These are phyloP conservation scores for Pantala flavescens DNA, from an alignment of 1,140 invertebrate genomes.

Conservation along the genomic window DNA sequence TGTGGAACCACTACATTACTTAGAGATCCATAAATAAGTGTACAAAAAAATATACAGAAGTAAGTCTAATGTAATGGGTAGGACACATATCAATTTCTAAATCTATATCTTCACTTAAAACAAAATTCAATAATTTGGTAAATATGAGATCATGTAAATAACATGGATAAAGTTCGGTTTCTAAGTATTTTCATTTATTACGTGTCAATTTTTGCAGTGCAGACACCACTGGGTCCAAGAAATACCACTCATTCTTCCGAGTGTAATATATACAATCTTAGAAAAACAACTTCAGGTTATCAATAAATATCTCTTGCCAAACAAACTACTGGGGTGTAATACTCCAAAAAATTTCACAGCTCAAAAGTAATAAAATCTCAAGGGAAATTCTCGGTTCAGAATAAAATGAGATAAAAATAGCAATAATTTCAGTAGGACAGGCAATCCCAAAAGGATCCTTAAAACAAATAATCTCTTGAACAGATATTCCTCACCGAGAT, in stretches of 20 bases:
- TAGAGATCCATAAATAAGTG: conserved; percentile 10
- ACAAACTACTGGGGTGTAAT: neutral
- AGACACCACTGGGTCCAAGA: conserved; percentile 7
- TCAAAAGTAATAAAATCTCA: neutral
- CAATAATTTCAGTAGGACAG: neutral
- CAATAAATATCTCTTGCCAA: conserved; percentile 2
- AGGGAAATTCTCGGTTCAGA: neutral
- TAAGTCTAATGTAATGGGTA: conserved; percentile 2
- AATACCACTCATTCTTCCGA: neutral
- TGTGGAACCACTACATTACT: conserved; percentile 6
- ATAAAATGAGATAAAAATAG: neutral
- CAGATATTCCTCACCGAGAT: neutral
- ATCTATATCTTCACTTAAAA: conserved; percentile 8
- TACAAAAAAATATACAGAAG: conserved; percentile 10
- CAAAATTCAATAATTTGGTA: conserved; percentile 4
- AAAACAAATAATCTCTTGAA: neutral
- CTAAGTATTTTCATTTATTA: conserved; percentile 2
- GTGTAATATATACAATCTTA: neutral
- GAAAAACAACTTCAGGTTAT: neutral
- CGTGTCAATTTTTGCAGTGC: neutral
- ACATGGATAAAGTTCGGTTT: neutral
- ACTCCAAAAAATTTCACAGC: neutral
- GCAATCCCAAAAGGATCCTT: neutral
- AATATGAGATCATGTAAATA: conserved; percentile 10
- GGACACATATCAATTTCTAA: neutral